Percentiles rank a stretch among this genome's conserved stretches.
Conservation (phyloP, 2,113 vertebrate species). For the Chaenocephalus aceratus region DNA sequence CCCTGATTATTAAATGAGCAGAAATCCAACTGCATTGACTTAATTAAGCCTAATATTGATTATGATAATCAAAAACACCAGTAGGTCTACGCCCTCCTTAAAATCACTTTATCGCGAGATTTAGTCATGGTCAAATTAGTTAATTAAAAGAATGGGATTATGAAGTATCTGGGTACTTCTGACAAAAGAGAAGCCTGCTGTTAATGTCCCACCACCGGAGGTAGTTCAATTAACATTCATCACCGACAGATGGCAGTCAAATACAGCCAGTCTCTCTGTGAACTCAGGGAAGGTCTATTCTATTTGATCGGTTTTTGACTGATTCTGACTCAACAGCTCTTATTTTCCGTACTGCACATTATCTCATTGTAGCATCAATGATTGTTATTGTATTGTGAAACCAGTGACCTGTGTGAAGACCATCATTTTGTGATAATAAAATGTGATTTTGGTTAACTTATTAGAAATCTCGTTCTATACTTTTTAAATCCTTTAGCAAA, state of each 20-base stretch:
- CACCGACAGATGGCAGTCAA: constrained; percentile 57
- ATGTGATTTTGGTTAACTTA: background rate
- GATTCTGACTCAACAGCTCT: background rate
- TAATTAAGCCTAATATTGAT: background rate
- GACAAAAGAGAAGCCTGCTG: background rate
- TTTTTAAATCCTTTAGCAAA: background rate
- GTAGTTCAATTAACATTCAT: background rate
- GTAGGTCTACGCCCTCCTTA: background rate
- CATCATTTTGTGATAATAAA: background rate
- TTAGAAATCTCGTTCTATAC: background rate
- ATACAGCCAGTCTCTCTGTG: background rate
- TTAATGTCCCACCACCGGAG: background rate
- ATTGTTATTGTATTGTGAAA: background rate
- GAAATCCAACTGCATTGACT: background rate
- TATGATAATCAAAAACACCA: background rate
- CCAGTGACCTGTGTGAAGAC: background rate
- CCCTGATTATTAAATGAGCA: constrained; percentile 41
- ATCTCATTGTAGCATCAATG: too few relatives aligned
- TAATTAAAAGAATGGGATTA: background rate
- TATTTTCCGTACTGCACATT: background rate
- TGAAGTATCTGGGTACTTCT: background rate
- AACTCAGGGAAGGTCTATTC: background rate
- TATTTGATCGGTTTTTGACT: background rate
- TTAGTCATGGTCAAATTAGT: background rate
- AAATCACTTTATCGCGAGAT: constrained; percentile 27